Evolutionary conservation across 2,797 vertebrate genomes (phyloP), one percentile per base, ranked within the genome.

Genomic region (Thaleichthys pacificus): DNA sequence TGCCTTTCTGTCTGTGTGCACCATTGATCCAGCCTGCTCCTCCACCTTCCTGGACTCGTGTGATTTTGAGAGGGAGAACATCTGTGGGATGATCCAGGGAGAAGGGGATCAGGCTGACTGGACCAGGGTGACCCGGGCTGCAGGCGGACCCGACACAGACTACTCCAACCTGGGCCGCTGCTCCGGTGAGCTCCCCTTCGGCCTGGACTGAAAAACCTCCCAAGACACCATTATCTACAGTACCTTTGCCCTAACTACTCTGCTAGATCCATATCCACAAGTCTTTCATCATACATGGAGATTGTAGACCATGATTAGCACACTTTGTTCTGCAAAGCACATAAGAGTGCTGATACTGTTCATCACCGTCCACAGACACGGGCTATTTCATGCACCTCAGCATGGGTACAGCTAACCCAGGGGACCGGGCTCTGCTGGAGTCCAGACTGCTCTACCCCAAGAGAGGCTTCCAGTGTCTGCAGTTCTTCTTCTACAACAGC

Each of bases 331-430:
- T 12, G 61, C 21, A 60, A 21, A 66, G 5, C 19, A 66, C 8
- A 63, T 38, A 42, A 5, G 9, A 7, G 26, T 63, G 35, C 24
- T 7, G 11, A 42, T 42, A 42, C 38, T 15, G 5, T 70, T 65
- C 9, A 9, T 19, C 9, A 6, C 3, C 35, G 49, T 81, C 49
- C 71, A 78, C 85, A 98, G 97, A 84, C 63, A 91, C 90, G 3
- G 97, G 97, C 8, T 95, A 94, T 85, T 98, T 97, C 83, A 97
- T 99, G 96, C 94, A 98, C 89, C 97, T 97, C 32, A 61, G 78
- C 79, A 93, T 90, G 0, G 76, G 80, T 0, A 7, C 66, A 22
- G 92, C 88, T 30, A 85, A 0, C 0, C 51, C 0, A 3, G 91
- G 89, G 30, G 84, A 76, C 66, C 87, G 22, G 0, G 96, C 95